phyloP scores from a whole-genome alignment of 2,113 vertebrate species.

The Leucoraja erinaceus region DNA sequence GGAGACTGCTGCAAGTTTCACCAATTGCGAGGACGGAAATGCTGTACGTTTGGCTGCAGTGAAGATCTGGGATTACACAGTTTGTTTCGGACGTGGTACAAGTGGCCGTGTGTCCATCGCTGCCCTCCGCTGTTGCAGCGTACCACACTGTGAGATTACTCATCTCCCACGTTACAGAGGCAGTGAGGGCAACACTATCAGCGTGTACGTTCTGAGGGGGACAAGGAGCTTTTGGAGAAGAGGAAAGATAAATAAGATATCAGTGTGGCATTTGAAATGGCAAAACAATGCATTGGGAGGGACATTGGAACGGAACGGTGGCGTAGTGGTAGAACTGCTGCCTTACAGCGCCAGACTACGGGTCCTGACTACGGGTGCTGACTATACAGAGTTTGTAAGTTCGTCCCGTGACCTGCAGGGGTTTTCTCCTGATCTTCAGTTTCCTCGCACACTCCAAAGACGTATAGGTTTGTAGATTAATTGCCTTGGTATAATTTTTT shows the following conservation, averaged over 20 bases:
- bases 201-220: slow-evolving; percentile 22
- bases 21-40: slow-evolving; percentile 51
- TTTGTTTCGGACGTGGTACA: slow-evolving; percentile 47
- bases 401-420: too few relatives aligned
- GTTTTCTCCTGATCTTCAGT: too few relatives aligned
- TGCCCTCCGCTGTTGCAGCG: slow-evolving; percentile 45
- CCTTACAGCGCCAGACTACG: too few relatives aligned
- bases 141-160: slow-evolving; percentile 56
- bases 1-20: slow-evolving; percentile 49
- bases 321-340: too few relatives aligned
- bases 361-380: too few relatives aligned
- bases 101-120: slow-evolving; percentile 40
- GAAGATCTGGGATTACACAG: slow-evolving; percentile 50
- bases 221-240: slow-evolving; percentile 36
- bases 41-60: slow-evolving; percentile 55
- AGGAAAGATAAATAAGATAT: not conserved
- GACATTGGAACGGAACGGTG: too few relatives aligned
- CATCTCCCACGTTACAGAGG: slow-evolving; percentile 54
- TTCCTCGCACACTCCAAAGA: too few relatives aligned
- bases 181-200: slow-evolving; percentile 47
- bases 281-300: too few relatives aligned
- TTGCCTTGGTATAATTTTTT: too few relatives aligned
- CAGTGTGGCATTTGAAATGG: not conserved
- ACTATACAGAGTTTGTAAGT: too few relatives aligned
- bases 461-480: too few relatives aligned